Percentiles rank a stretch among this genome's conserved stretches.
Evolutionary conservation across 2,113 vertebrate species (phyloP).

Genomic region (Hippoglossus stenolepis): DNA sequence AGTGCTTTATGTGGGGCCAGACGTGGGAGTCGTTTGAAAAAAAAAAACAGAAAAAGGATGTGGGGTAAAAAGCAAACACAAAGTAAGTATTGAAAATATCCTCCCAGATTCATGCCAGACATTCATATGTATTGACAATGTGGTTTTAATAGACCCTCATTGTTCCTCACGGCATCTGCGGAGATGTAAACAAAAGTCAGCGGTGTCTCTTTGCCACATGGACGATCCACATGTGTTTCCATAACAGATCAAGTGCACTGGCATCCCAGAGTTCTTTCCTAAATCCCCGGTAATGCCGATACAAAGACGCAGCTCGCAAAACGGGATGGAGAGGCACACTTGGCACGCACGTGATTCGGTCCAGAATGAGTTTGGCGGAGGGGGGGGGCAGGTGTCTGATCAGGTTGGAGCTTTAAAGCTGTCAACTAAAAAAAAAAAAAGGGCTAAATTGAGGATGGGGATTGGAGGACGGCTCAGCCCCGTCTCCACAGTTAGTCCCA

Average conservation of each 20-base stretch:
- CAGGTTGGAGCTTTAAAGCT: slow-evolving; percentile 33
- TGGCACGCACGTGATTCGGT: slow-evolving; percentile 24
- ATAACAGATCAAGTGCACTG: slow-evolving; percentile 55
- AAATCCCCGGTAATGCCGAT: slow-evolving; percentile 52
- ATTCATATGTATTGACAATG: slow-evolving; percentile 69
- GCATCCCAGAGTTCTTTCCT: slow-evolving; percentile 43
- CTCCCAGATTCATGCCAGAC: slow-evolving; percentile 57
- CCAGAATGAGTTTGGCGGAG: slow-evolving; percentile 9
- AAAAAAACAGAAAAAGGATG: not conserved
- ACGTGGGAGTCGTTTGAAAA: slow-evolving; percentile 59
- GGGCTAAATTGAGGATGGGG: slow-evolving; percentile 27
- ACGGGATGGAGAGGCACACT: slow-evolving; percentile 44
- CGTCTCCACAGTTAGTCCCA: not conserved
- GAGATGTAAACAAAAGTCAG: slow-evolving; percentile 73
- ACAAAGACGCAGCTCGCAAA: slow-evolving; percentile 52
- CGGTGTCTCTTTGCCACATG: slow-evolving; percentile 61
- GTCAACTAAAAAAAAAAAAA: slow-evolving; percentile 16
- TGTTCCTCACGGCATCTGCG: slow-evolving; percentile 67
- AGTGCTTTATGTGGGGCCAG: slow-evolving; percentile 68
- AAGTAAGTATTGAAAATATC: slow-evolving; percentile 73
- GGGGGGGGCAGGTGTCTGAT: not conserved
- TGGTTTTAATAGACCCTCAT: slow-evolving; percentile 70
- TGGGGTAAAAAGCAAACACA: slow-evolving; percentile 56
- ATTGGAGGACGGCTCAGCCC: not conserved
- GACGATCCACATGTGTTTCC: slow-evolving; percentile 67